Base-by-base conservation (phyloP, 2,888 invertebrate species). In the Antheraea assamensis region DNA sequence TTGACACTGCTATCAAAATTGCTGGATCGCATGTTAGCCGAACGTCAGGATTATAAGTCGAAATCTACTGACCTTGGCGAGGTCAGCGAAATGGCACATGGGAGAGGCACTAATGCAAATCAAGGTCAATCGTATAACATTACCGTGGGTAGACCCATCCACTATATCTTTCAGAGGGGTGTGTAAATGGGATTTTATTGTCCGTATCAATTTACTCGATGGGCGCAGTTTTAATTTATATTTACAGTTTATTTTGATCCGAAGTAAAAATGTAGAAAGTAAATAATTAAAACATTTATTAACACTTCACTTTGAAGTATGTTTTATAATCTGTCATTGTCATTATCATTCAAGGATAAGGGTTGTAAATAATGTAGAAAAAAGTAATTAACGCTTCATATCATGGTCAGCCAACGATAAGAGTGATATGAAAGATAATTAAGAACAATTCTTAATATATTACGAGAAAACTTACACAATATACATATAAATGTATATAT, bases 101-200 rank as follows among this genome's bases (percentile, higher is more conserved):
- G 85, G 86, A 87, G 81, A 84, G 86, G 81, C 84, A 74, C 76
- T 90, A 89, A 88, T 91, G 88, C 81, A 87, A 82, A 82, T 82
- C 87, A 91, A 90, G 90, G 91, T 78, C 85, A 81, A 79, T 80
- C 72, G 81, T 82, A 78, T 82, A 81, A 84, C 80, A 84, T 86
- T 82, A 85, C 75, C 75, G 79, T 75, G 81, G 86, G 82, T 77
- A 82, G 77, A 75, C 78, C 78, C 79, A 80, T 78, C 80, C 78
- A 75, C 79, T 77, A 80, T 82, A 82, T 80, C 83, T 78, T 83
- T 78, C 81, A 78, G 75, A 77, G 79, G 82, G 80, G 77, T 73
- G 78, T 78, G 80, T 77, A 74, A 81, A 82, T 82, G 74, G 74
- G 42, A 24, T 75, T 72, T 79, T 79, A 77, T 80, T 77, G 77